Conservation (phyloP, 2,888 invertebrate species). For the Drosophila pseudotalamancana region DNA sequence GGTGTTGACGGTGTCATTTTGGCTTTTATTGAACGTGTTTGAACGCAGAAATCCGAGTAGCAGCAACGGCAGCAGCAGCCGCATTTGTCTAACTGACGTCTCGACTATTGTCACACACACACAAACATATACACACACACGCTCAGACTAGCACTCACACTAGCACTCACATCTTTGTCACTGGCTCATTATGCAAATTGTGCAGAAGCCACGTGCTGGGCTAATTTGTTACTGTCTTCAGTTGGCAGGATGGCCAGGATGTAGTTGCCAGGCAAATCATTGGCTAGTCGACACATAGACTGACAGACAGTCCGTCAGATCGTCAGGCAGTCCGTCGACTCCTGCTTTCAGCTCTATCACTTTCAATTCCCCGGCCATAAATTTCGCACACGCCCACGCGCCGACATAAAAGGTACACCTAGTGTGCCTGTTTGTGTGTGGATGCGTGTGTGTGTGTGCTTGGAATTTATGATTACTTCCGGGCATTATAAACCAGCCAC, state of each 20-base stretch:
- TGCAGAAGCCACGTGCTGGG: slow-evolving; percentile 60
- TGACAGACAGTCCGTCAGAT: neutral
- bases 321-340: slow-evolving; percentile 4
- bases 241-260: slow-evolving; percentile 51
- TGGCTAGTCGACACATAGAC: slow-evolving; percentile 14
- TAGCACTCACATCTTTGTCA: slow-evolving; percentile 63
- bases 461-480: slow-evolving; percentile 75
- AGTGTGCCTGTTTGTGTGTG: slow-evolving; percentile 21
- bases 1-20: slow-evolving; percentile 55
- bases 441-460: slow-evolving; percentile 45
- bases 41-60: slow-evolving; percentile 52
- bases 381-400: slow-evolving; percentile 62
- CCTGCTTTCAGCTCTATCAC: slow-evolving; percentile 75
- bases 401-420: slow-evolving; percentile 50
- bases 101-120: slow-evolving; percentile 22
- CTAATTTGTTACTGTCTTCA: slow-evolving; percentile 78
- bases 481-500: slow-evolving; percentile 70
- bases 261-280: slow-evolving; percentile 25
- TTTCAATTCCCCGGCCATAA: slow-evolving; percentile 76
- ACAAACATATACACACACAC: slow-evolving; percentile 46
- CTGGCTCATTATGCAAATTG: slow-evolving; percentile 77
- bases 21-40: slow-evolving; percentile 52
- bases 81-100: slow-evolving; percentile 32
- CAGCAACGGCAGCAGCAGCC: neutral
- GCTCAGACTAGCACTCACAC: slow-evolving; percentile 5